phyloP scores from a whole-genome alignment of 2,888 invertebrate genomes.

The Dynastes maya region DNA sequence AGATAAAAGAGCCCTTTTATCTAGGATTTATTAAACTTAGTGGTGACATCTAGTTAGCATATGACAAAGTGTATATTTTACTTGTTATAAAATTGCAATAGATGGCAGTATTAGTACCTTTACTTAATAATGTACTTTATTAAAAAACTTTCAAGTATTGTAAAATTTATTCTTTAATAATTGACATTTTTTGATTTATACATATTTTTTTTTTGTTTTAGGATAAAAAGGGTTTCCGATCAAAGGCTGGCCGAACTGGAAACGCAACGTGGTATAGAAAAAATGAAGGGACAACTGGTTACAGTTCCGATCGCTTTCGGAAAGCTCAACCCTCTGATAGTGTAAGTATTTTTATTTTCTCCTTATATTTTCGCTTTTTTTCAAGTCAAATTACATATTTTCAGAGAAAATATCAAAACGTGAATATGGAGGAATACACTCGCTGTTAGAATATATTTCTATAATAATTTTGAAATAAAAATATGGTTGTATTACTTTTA shows the following conservation, averaged over 20 bases:
- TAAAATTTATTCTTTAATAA: neutral
- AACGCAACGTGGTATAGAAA: conserved; percentile 72
- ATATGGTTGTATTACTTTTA: conserved; percentile 15
- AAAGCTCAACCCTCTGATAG: conserved; percentile 71
- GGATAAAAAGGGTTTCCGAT: conserved; percentile 74
- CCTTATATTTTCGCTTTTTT: conserved; percentile 20
- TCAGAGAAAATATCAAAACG: conserved; percentile 8
- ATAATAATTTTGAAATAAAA: conserved; percentile 8
- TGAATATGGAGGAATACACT: neutral
- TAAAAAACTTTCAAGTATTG: neutral
- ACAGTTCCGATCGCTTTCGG: conserved; percentile 50
- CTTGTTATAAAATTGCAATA: no score
- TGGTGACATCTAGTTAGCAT: no score
- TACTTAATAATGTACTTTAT: no score
- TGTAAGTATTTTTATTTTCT: conserved; percentile 70
- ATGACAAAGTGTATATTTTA: no score
- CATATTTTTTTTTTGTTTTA: conserved; percentile 63
- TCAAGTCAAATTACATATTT: conserved; percentile 18
- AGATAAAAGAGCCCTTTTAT: no score
- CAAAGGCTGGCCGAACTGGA: conserved; percentile 76
- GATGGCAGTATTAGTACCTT: no score
- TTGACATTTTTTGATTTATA: neutral
- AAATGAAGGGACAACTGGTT: conserved; percentile 65
- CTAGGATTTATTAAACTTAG: no score
- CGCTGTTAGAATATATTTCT: neutral